A percentile compares a stretch with the other conserved stretches of the same genome.
Evolutionary conservation across 2,113 vertebrate species (phyloP).

Genomic region (Diadophis punctatus): DNA sequence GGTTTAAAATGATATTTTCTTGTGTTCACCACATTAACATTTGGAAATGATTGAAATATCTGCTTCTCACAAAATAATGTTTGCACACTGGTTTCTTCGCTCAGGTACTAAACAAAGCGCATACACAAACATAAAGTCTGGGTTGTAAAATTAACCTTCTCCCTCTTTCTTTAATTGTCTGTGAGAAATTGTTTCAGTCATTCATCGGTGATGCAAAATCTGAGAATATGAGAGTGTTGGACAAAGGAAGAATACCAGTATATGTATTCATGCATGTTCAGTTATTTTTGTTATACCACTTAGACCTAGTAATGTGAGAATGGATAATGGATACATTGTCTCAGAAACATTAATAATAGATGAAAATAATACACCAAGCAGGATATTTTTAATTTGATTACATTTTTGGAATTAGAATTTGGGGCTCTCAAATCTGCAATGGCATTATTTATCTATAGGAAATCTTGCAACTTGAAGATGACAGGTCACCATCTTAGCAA

Average conservation of each 20-base stretch:
- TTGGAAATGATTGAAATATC: constrained; percentile 6
- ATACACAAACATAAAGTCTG: not conserved
- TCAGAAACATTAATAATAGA: not conserved
- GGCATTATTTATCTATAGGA: not conserved
- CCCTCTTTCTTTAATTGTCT: constrained; percentile 21
- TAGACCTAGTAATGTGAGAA: not conserved
- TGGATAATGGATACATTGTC: not conserved
- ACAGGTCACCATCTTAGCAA: not conserved
- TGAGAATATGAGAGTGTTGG: constrained; percentile 29
- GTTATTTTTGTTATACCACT: not conserved
- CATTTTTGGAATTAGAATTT: not conserved
- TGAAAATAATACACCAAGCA: not conserved
- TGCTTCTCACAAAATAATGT: not conserved
- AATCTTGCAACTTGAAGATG: not conserved
- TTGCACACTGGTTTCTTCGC: not conserved
- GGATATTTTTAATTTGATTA: not conserved
- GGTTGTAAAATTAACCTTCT: not conserved
- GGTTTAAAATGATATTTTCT: not conserved
- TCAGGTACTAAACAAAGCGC: not conserved
- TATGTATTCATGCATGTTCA: constrained; percentile 25
- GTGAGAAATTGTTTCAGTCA: constrained; percentile 34
- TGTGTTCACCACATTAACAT: not conserved
- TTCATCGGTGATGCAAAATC: constrained; percentile 37
- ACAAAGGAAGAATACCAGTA: constrained; percentile 45
- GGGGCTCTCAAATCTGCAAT: not conserved